Evolutionary conservation across 2,113 vertebrate species (phyloP).

Genomic region (Microcebus griseorufus): DNA sequence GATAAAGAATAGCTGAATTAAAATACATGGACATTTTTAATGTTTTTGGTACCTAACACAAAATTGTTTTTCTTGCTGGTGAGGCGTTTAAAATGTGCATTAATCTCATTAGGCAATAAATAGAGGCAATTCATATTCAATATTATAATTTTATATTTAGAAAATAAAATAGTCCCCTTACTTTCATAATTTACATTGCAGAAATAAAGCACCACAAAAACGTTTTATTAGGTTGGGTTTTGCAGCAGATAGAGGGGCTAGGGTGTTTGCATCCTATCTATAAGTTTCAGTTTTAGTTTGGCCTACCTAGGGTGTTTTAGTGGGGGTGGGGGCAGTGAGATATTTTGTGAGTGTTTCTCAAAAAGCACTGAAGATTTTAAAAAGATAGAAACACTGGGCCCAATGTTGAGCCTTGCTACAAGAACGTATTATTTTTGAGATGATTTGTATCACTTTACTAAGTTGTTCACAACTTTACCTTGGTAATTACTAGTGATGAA

Average conservation of each 20-base stretch:
- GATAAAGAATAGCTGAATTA: background rate
- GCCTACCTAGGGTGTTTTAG: background rate
- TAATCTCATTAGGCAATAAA: background rate
- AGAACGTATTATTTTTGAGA: constrained; percentile 48
- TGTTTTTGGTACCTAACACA: background rate
- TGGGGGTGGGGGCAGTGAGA: background rate
- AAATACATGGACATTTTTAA: background rate
- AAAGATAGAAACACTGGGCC: background rate
- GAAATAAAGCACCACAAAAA: background rate
- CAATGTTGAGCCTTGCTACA: background rate
- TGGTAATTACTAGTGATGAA: background rate
- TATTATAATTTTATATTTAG: constrained; percentile 28
- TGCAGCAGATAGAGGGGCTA: background rate
- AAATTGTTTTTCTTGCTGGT: background rate
- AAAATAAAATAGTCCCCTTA: constrained; percentile 30
- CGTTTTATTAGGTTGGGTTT: background rate
- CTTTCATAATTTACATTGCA: constrained; percentile 1
- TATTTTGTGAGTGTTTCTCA: background rate
- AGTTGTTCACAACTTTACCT: background rate
- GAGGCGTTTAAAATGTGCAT: background rate
- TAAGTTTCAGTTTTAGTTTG: background rate
- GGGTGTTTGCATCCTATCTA: background rate
- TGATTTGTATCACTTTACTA: background rate
- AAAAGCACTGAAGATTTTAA: background rate
- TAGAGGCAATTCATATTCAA: background rate